phyloP scores from a whole-genome alignment of 2,888 invertebrate species.

The Balanococcus diminutus region DNA sequence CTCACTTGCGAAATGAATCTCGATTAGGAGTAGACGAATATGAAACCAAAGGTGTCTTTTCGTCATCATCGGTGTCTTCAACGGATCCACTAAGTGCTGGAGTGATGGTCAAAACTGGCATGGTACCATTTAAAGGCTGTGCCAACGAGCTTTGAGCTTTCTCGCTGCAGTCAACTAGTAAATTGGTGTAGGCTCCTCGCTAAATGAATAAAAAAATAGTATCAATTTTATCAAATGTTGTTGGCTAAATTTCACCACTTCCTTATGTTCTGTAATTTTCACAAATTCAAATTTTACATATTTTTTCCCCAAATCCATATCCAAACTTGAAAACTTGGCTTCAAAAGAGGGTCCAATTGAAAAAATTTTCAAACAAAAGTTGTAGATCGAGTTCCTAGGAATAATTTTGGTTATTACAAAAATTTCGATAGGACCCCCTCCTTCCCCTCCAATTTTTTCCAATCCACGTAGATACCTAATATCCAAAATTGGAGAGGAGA shows the following conservation, averaged over 20 bases:
- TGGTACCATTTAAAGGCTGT: not conserved
- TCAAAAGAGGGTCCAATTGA: too few species aligned
- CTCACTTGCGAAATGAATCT: not conserved
- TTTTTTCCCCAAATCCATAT: too few species aligned
- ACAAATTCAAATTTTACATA: not conserved
- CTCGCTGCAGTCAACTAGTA: conserved; percentile 21
- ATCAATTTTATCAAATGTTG: not conserved
- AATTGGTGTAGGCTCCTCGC: conserved; percentile 43
- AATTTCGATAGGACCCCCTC: too few species aligned
- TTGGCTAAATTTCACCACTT: too few species aligned
- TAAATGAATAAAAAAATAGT: not conserved
- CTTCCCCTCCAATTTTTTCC: too few species aligned
- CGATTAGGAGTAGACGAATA: conserved; percentile 55
- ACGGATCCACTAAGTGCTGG: conserved; percentile 53
- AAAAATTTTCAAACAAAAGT: too few species aligned
- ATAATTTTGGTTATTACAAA: too few species aligned
- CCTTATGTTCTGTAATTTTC: too few species aligned
- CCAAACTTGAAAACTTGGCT: too few species aligned
- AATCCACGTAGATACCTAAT: too few species aligned
- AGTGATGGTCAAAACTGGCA: conserved; percentile 54
- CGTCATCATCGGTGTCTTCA: conserved; percentile 65
- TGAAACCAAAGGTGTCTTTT: conserved; percentile 71
- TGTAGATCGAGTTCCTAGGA: too few species aligned
- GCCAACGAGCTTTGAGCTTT: not conserved
- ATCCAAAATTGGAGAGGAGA: too few species aligned